Percentiles rank a stretch among this genome's conserved stretches.
Evolutionary conservation across 2,888 invertebrate species (phyloP).

Genomic region (Crematogaster levior): DNA sequence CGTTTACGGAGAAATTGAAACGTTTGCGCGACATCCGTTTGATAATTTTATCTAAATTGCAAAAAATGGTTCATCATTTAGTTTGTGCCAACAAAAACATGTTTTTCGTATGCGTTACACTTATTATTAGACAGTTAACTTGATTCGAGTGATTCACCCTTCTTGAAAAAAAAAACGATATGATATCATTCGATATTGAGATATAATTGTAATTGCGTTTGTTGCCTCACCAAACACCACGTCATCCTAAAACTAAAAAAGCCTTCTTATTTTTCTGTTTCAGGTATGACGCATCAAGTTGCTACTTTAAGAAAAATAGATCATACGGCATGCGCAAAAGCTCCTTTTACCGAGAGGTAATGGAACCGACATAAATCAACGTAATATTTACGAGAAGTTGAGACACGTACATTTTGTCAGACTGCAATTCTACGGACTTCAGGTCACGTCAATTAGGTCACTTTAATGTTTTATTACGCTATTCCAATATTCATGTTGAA

Average conservation of each 20-base stretch:
- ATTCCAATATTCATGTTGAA: conserved; percentile 2
- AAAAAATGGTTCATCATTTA: conserved; percentile 1
- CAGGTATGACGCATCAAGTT: conserved; percentile 59
- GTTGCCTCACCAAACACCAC: background rate
- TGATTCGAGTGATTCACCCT: conserved; percentile 14
- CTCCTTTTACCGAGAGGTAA: background rate
- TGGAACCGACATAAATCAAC: conserved; percentile 24
- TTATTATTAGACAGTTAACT: background rate
- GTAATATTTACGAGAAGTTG: conserved; percentile 36
- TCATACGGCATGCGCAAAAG: background rate
- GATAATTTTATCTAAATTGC: conserved; percentile 38
- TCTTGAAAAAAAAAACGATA: conserved; percentile 8
- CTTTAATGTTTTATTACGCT: conserved; percentile 11
- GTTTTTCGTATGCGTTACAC: background rate
- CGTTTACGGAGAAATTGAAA: conserved; percentile 24
- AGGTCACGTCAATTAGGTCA: conserved; percentile 21
- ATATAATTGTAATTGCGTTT: background rate
- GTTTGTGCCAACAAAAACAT: background rate
- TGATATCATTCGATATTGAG: background rate
- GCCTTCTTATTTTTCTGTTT: conserved; percentile 40
- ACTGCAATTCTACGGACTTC: conserved; percentile 11
- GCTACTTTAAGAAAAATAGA: conserved; percentile 30
- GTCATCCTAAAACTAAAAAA: conserved; percentile 6
- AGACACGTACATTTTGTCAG: conserved; percentile 18
- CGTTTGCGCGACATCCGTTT: background rate